Evolutionary conservation across 1,140 invertebrate genomes (phyloP), one percentile per base, ranked within the genome.

Genomic region (Papilio polytes): DNA sequence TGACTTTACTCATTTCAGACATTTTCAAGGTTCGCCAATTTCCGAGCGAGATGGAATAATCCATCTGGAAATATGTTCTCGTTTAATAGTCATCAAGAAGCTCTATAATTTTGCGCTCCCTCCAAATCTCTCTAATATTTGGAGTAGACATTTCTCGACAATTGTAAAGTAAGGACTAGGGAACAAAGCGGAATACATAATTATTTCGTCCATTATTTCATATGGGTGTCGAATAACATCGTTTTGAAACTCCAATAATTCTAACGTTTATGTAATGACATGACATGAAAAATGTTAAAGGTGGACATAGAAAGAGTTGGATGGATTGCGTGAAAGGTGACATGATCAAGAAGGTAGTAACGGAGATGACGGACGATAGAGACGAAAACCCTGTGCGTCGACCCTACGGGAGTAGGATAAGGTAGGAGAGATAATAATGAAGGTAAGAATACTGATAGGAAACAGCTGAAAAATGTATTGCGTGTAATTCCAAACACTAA

Each of bases 1-100:
- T 22, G 59, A 63, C 59, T 8, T 20, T 6, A 51, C 48, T 77
- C 74, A 78, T 59, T 15, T 59, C 53, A 41, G 63, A 66, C 79
- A 80, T 73, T 74, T 72, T 36, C 48, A 76, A 66, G 80, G 72
- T 63, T 77, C 31, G 20, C 46, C 80, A 78, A 76, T 63, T 77
- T 81, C 74, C 63, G 63, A 70, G 63, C 10, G 63, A 70, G 63
- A 26, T 70, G 63, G 31, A 70, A 70, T 15, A 15, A 70, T 70
- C 63, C 63, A 53, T 15, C 20, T 46, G 41, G 22, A 76, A 76
- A 76, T 12, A 6, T 76, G 46, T 31, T 46, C n/a, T 53, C 74
- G n/a, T 76, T 76, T 76, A 76, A 74, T 48, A 76, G 46, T 76
- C 74, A 76, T 76, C 74, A 51, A 76, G 41, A 44, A 51, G 26